Evolutionary conservation across 2,888 invertebrate species (phyloP), one percentile per base, ranked within the genome.

Genomic region (Maniola hyperantus): DNA sequence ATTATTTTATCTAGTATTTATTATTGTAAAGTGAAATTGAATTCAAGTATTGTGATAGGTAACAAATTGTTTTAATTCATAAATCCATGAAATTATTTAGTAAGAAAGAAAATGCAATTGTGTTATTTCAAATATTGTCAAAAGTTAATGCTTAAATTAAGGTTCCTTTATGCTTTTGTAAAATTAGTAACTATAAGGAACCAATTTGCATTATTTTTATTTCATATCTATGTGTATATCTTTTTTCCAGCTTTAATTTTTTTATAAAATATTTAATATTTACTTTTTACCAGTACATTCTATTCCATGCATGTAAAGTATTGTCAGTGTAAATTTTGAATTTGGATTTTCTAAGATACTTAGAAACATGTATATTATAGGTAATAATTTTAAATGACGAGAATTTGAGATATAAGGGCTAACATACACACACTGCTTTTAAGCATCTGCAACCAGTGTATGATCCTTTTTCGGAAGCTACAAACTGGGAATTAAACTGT

Each of bases 1-100:
- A 84, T 87, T 87, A 88, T 85, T 87, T 86, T 85, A 83, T 81
- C 81, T 88, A 88, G 85, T 89, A 90, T 91, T 91, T 91, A 91
- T 91, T 89, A 81, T 85, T 81, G 83, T 88, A 85, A 84, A 75
- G 82, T 85, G 81, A 84, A 81, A 80, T 84, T 85, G 83, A 81
- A 69, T 69, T 68, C 62, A 81, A 80, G 81, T 84, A 83, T 82
- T 84, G 87, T 91, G 84, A 84, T 87, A 87, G 79, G 78, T 80
- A 83, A 84, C 84, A 83, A 78, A 82, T 82, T 83, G 65, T 79
- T 81, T 80, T 80, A 83, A 84, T 85, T 87, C 81, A 88, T 87
- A 87, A 85, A 44, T 65, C 44, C 39, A 50, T 63, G 59, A 62
- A 61, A 67, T 65, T 69, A 69, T 69, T 69, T 69, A 69, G 59